A percentile compares a stretch with the other conserved stretches of the same genome.
phyloP scores from a whole-genome alignment of 2,888 invertebrate genomes.

The Toxonevra muliebris region DNA sequence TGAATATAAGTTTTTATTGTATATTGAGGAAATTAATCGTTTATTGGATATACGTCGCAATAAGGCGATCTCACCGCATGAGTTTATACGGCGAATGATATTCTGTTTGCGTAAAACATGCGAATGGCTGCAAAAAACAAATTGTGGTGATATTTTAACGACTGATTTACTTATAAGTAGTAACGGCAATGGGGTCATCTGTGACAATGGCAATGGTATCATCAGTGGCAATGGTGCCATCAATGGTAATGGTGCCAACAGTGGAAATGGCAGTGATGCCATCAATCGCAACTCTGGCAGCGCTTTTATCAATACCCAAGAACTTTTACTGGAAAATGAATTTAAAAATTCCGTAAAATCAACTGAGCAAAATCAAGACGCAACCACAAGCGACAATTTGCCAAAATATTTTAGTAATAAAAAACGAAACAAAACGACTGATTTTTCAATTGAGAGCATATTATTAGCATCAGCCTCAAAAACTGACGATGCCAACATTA shows the following conservation, averaged over 20 bases:
- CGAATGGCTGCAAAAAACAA: constrained; percentile 59
- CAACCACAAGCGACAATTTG: constrained; percentile 20
- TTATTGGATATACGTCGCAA: constrained; percentile 56
- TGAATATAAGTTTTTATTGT: constrained; percentile 59
- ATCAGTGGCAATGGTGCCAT: constrained; percentile 25
- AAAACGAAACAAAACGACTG: constrained; percentile 30
- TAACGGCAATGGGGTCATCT: constrained; percentile 16
- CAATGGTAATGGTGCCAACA: constrained; percentile 33
- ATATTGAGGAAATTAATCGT: constrained; percentile 58
- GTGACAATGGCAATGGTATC: constrained; percentile 41
- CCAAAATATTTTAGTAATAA: constrained; percentile 12
- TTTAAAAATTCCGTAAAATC: constrained; percentile 18
- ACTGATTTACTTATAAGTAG: constrained; percentile 49
- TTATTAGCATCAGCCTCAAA: not conserved
- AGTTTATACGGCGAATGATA: constrained; percentile 63
- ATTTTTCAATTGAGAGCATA: constrained; percentile 18
- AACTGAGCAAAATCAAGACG: not conserved
- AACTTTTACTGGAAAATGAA: constrained; percentile 1
- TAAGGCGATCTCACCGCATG: constrained; percentile 62
- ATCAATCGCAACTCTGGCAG: not conserved
- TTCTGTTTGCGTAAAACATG: constrained; percentile 61
- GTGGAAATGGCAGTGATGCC: constrained; percentile 7
- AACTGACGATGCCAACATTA: not conserved
- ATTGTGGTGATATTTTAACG: constrained; percentile 56
- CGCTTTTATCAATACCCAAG: not conserved